Conservation (phyloP, 2,888 invertebrate genomes). For the Corbicula japonica region DNA sequence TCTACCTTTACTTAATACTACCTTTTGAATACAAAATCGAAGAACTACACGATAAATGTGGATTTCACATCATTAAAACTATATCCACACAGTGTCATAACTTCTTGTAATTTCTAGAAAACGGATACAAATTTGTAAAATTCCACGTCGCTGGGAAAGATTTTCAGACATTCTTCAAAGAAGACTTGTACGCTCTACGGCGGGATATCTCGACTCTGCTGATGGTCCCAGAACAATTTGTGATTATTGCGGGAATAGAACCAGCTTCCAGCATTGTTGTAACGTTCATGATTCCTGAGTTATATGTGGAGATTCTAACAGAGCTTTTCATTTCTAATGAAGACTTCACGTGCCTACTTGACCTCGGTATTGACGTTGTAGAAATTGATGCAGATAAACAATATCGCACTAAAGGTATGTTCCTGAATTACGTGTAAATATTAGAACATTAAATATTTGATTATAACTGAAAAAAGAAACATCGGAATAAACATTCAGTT, state of each 20-base stretch:
- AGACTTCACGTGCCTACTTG: background rate
- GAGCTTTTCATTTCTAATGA: background rate
- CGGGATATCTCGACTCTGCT: background rate
- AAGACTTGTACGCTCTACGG: background rate
- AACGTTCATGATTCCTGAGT: slow-evolving; percentile 38
- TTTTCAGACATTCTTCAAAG: background rate
- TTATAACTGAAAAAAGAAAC: no score
- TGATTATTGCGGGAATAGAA: slow-evolving; percentile 41
- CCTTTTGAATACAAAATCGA: no score
- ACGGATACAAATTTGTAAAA: slow-evolving; percentile 22
- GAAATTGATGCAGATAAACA: background rate
- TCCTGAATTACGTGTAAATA: no score
- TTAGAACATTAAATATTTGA: no score
- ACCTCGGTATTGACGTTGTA: slow-evolving; percentile 24
- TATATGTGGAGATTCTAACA: slow-evolving; percentile 15
- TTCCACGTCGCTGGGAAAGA: slow-evolving; percentile 23
- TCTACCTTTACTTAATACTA: no score
- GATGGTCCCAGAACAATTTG: slow-evolving; percentile 25
- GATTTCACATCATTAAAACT: no score
- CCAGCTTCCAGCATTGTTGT: slow-evolving; percentile 49
- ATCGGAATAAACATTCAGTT: no score
- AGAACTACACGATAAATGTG: no score
- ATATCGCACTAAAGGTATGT: no score
- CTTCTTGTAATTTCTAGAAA: no score
- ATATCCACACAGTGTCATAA: no score